Evolutionary conservation across 2,113 vertebrate species (phyloP), one percentile per base, ranked within the genome.

Genomic region (Hirundichthys speculiger): DNA sequence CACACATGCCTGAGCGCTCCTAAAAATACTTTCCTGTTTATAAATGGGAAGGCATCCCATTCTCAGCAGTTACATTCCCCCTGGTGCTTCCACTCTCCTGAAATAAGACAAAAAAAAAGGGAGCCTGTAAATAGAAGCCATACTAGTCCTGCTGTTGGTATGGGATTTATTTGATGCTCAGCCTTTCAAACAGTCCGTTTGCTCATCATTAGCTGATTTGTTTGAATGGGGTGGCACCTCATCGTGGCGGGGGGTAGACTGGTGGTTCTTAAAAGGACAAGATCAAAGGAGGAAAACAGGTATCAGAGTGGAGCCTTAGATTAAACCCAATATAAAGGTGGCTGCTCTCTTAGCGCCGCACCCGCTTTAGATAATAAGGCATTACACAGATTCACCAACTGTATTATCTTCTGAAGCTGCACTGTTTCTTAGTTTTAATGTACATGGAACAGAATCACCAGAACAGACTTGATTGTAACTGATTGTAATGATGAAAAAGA

Each of bases 21-120:
- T 87, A 83, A 77, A 89, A 87, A 87, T 81, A 79, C 75, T 82
- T 73, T 51, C 56, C 77, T 68, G 46, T 69, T 73, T 71, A 69
- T 48, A 77, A 78, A 75, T 64, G 67, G 75, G 67, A 49, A 73
- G 55, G 42, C 67, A 14, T 82, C 79, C 75, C 58, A 49, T 34
- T 77, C 70, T 77, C 64, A 20, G 65, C 27, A 41, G 71, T 50
- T 79, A 60, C 48, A 14, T 52, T 68, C 71, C 63, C 22, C 72
- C 64, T 54, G 73, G 40, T 61, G 70, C 64, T 79, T 64, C 57
- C 64, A 41, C 56, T 56, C 61, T 63, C 69, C 47, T 69, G 76
- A 65, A 45, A 34, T 34, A 34, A 45, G 4, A 13, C 10, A 5
- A 30, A 30, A 56, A 34, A 34, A 52, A 67, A 57, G 59, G 73